A percentile compares a stretch with the other conserved stretches of the same genome.
These are phyloP conservation scores for Cossypha caffra DNA, from an alignment of 2,797 vertebrate species.

Conservation along the genomic window DNA sequence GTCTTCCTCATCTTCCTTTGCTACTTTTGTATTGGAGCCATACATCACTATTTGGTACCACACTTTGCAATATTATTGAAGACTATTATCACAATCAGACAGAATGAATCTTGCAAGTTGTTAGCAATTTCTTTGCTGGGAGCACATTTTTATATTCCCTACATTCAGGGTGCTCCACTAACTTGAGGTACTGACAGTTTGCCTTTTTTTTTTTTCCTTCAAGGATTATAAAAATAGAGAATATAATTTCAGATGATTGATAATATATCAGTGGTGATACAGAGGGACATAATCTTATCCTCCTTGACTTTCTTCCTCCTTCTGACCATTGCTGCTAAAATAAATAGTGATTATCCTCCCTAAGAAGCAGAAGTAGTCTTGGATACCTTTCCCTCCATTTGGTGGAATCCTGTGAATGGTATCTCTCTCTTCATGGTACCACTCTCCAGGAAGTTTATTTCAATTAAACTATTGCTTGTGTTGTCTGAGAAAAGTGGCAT, in stretches of 20 bases:
- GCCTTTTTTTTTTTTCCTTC: neutral
- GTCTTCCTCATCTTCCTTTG: neutral
- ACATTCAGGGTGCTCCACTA: neutral
- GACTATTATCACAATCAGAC: neutral
- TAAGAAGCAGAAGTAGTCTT: neutral
- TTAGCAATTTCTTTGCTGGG: neutral
- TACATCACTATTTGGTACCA: neutral
- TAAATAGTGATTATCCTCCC: neutral
- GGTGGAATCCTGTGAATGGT: neutral
- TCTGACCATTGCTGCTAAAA: neutral
- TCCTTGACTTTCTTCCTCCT: neutral
- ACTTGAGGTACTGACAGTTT: neutral
- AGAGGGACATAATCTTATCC: neutral
- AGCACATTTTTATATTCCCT: neutral
- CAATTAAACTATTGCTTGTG: neutral
- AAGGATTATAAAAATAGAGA: neutral
- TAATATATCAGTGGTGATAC: neutral
- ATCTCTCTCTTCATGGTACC: neutral
- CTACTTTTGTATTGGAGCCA: neutral
- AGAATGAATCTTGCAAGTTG: neutral
- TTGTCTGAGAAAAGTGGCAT: neutral
- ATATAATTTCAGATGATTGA: neutral
- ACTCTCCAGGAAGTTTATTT: neutral
- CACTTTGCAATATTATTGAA: neutral
- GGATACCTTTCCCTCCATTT: neutral